Percentiles rank a stretch among this genome's conserved stretches.
These are phyloP conservation scores for Mycetomoellerius zeteki DNA, from an alignment of 1,140 invertebrate genomes.

Conservation along the genomic window DNA sequence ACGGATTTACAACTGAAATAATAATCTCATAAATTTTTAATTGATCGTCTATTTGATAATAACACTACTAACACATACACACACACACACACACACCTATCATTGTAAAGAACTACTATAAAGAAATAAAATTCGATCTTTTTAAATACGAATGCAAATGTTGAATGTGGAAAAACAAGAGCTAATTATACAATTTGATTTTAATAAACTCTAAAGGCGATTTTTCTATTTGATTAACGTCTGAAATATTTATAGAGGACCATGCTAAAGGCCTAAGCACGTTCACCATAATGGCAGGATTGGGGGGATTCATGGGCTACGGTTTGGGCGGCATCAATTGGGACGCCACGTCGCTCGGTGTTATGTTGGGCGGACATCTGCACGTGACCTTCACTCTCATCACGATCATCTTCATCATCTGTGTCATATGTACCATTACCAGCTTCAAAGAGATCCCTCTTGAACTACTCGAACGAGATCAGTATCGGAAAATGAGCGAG, in stretches of 20 bases:
- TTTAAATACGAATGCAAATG: background rate
- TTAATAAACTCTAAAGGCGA: background rate
- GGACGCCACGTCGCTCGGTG: conserved; percentile 93
- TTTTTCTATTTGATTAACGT: conserved; percentile 33
- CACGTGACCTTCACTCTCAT: conserved; percentile 96
- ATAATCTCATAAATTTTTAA: too few relatives aligned
- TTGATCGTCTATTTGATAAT: too few relatives aligned
- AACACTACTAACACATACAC: too few relatives aligned
- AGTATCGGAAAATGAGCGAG: conserved; percentile 82
- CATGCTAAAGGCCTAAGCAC: conserved; percentile 97
- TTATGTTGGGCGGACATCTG: conserved; percentile 94
- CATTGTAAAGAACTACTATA: too few relatives aligned
- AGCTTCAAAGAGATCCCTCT: conserved; percentile 96
- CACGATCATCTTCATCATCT: conserved; percentile 94
- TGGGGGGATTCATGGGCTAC: conserved; percentile 98
- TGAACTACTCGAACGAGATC: conserved; percentile 86
- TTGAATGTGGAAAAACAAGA: background rate
- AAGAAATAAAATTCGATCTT: background rate
- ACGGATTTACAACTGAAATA: background rate
- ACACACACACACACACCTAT: too few relatives aligned
- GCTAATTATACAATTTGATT: background rate
- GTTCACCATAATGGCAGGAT: conserved; percentile 98
- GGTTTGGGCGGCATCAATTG: conserved; percentile 97
- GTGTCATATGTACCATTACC: conserved; percentile 93
- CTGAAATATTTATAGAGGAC: conserved; percentile 90